Percentiles rank a stretch among this genome's conserved stretches.
phyloP scores from a whole-genome alignment of 2,113 vertebrate genomes.

The Colistium nudipinnis region DNA sequence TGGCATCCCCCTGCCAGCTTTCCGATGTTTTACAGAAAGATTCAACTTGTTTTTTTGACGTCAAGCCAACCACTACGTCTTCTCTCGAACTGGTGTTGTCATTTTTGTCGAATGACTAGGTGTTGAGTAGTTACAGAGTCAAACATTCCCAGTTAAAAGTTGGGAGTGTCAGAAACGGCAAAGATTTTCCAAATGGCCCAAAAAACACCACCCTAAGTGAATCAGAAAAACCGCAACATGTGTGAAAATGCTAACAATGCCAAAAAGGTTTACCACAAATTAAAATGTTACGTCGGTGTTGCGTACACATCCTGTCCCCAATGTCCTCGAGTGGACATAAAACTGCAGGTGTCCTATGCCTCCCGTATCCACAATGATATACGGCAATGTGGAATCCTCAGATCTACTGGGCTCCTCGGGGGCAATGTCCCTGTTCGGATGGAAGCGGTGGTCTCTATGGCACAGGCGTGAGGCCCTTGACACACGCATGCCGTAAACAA shows the following conservation, averaged over 20 bases:
- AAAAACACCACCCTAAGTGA: not conserved
- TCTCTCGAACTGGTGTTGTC: too few relatives aligned
- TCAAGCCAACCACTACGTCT: too few relatives aligned
- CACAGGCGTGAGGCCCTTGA: conserved; percentile 65
- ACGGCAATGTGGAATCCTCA: not conserved
- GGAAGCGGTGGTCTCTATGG: conserved; percentile 52
- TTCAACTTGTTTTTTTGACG: too few relatives aligned
- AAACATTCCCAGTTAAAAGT: not conserved
- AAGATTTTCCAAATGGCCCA: not conserved
- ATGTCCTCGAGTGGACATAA: not conserved
- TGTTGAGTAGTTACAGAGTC: not conserved
- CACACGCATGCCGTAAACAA: conserved; percentile 61
- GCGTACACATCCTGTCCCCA: not conserved
- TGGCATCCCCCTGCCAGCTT: too few relatives aligned
- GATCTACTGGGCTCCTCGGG: conserved; percentile 16
- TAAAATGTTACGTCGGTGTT: not conserved
- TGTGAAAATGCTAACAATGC: too few relatives aligned
- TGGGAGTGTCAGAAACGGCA: not conserved
- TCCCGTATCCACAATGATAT: not conserved
- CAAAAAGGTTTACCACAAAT: not conserved
- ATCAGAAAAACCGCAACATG: not conserved
- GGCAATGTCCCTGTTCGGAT: conserved; percentile 42
- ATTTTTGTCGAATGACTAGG: too few relatives aligned
- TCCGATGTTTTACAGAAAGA: too few relatives aligned
- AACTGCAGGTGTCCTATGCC: not conserved